Conservation (phyloP, 2,113 vertebrate genomes). For the Sylvietta virens region DNA sequence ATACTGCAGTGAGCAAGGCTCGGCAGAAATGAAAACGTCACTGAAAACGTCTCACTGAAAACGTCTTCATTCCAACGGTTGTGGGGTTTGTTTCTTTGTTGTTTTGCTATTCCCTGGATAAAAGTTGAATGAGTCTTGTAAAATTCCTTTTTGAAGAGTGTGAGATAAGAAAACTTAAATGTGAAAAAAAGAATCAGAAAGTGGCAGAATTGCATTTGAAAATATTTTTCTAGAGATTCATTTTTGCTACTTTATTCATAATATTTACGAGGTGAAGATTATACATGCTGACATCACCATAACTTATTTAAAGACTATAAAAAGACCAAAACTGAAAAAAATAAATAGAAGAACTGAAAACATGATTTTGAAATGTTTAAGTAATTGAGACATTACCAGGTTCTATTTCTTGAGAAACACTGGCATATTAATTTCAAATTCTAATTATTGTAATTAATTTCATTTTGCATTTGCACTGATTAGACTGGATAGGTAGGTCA, state of each 20-base stretch:
- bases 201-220: neutral
- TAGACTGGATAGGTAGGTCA: neutral
- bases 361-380: neutral
- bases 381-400: neutral
- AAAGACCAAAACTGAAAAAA: neutral
- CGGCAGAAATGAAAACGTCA: neutral
- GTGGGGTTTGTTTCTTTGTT: neutral
- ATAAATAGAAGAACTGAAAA: neutral
- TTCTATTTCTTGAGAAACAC: neutral
- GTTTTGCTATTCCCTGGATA: neutral
- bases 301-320: neutral
- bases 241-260: neutral
- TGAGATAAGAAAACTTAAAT: neutral
- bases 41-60: neutral
- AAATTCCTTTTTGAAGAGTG: neutral
- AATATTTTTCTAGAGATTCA: neutral
- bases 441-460: conserved; percentile 18
- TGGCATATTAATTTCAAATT: neutral
- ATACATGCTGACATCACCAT: neutral
- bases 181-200: neutral
- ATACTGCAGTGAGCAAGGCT: neutral
- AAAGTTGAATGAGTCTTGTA: neutral
- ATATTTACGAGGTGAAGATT: neutral
- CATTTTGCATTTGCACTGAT: neutral
- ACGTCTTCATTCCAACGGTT: neutral